These are phyloP conservation scores for Rhimphoctona megacephalus DNA, from an alignment of 2,888 invertebrate genomes.

Conservation along the genomic window DNA sequence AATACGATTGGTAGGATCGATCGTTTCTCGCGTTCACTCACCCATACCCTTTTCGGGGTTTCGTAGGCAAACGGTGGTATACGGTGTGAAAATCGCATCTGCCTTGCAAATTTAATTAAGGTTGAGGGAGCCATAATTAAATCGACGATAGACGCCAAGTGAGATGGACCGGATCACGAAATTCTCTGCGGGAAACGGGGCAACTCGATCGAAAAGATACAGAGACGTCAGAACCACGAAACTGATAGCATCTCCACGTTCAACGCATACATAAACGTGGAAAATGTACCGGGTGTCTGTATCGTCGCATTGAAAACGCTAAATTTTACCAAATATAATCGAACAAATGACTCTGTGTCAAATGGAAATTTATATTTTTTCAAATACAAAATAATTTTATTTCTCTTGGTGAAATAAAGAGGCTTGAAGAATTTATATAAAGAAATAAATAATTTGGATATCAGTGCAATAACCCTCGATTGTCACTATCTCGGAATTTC, in stretches of 20 bases:
- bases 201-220: conserved; percentile 43
- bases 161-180: conserved; percentile 47
- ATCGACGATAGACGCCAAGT: conserved; percentile 54
- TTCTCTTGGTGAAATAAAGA: background rate
- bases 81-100: conserved; percentile 54
- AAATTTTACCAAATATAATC: background rate
- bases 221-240: conserved; percentile 32
- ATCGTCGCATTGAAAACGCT: background rate
- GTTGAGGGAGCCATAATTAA: conserved; percentile 66
- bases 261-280: conserved; percentile 6
- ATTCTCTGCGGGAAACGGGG: conserved; percentile 41
- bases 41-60: background rate
- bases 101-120: conserved; percentile 71
- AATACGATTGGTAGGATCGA: background rate
- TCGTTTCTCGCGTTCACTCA: background rate
- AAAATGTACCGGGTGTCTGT: background rate
- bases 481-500: too few relatives aligned
- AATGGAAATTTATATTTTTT: background rate
- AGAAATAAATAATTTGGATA: background rate
- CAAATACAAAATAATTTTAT: background rate
- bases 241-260: conserved; percentile 12
- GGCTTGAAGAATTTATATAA: background rate
- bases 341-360: background rate
- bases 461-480: too few relatives aligned
- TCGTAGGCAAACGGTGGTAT: background rate